phyloP scores from a whole-genome alignment of 2,113 vertebrate genomes.

The Bambusicola thoracicus region DNA sequence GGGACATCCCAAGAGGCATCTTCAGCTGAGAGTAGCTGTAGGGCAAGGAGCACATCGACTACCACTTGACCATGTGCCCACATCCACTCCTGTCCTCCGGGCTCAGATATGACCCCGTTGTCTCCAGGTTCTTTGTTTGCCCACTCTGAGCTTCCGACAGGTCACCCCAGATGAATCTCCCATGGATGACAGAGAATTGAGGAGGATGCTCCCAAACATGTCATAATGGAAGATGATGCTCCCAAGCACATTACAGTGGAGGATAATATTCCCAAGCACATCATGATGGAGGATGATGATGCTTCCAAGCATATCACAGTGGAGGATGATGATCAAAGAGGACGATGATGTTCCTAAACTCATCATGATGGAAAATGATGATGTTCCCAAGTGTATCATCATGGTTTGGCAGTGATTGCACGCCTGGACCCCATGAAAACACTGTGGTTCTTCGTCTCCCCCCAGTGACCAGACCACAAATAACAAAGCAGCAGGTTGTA shows the following conservation, averaged over 20 bases:
- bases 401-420: fast-evolving
- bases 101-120: background rate
- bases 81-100: background rate
- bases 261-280: background rate
- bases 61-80: background rate
- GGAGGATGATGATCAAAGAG: background rate
- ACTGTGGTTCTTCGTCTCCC: conserved; percentile 56
- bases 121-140: background rate
- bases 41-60: background rate
- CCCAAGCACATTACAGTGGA: background rate
- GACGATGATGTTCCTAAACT: background rate
- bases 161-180: background rate
- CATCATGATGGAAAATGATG: background rate
- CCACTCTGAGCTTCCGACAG: background rate
- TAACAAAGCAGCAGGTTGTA: background rate
- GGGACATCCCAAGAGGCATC: background rate
- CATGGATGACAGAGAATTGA: background rate
- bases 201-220: background rate
- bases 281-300: background rate
- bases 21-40: background rate
- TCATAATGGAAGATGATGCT: background rate
- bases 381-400: background rate
- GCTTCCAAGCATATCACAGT: background rate
- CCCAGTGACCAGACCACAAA: conserved; percentile 59
- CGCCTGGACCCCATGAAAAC: fast-evolving